Conservation (phyloP, 2,888 invertebrate genomes). For the Megamerina dolium region DNA sequence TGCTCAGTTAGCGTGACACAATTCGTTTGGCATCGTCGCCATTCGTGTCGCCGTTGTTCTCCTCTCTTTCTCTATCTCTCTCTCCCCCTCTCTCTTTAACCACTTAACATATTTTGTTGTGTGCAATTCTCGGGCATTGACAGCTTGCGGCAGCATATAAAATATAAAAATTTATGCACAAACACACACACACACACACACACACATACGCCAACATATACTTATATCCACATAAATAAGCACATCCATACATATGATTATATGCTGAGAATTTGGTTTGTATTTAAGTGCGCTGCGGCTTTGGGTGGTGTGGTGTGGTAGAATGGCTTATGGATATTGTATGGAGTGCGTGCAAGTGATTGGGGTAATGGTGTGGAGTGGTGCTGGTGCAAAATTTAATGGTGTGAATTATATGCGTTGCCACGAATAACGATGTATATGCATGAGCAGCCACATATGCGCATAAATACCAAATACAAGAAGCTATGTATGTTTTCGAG, state of each 20-base stretch:
- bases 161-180: constrained; percentile 11
- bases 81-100: constrained; percentile 1
- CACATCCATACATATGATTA: constrained; percentile 1
- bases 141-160: constrained; percentile 7
- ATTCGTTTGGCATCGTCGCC: too few species aligned
- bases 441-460: background rate
- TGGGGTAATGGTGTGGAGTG: too few species aligned
- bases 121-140: constrained; percentile 9
- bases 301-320: too few species aligned
- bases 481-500: too few species aligned
- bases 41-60: too few species aligned
- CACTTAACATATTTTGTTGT: constrained; percentile 15
- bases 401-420: constrained; percentile 11
- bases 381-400: constrained; percentile 10
- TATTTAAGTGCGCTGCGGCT: background rate
- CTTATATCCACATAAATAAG: background rate
- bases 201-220: constrained; percentile 1
- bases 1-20: too few species aligned
- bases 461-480: too few species aligned
- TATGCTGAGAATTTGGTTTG: background rate
- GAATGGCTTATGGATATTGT: too few species aligned
- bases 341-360: too few species aligned
- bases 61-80: too few species aligned
- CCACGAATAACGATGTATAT: background rate
- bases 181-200: constrained; percentile 12